Evolutionary conservation across 2,888 invertebrate genomes (phyloP), one percentile per base, ranked within the genome.

Genomic region (Disparrhopalites patrizii): DNA sequence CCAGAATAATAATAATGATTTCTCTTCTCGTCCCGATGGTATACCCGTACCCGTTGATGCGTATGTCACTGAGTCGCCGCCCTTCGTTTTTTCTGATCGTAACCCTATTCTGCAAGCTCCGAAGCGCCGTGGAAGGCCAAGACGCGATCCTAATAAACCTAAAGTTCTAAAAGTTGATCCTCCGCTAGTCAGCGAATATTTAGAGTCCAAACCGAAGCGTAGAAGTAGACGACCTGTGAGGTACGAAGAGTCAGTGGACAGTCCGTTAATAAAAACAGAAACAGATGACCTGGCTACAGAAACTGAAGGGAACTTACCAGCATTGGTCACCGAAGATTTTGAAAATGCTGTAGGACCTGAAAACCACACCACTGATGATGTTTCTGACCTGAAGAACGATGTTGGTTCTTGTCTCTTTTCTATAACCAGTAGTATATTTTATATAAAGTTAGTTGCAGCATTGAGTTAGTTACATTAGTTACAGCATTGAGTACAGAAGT

Each of bases 111-210:
- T 54, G 13, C 62, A 56, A 33, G 62, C 66, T 0, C 62, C 67
- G 31, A 69, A 67, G 58, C 54, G 60, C 31, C 40, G 73, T 31
- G 73, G 73, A 52, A 58, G 73, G 23, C 73, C 74, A 1, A 61
- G 67, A 18, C 67, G 65, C 38, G 69, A 69, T 62, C 67, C 65
- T 4, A 63, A 55, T 20, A 20, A 65, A 52, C 54, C 58, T 1
- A 62, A 58, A 25, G 31, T 23, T 15, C 36, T 55, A 13, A 58
- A 63, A 25, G 15, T 18, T 30, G 27, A 13, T 3, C 13, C 13
- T 15, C 28, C 50, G 1, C 13, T 25, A 13, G 23, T 28, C 18
- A 23, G 23, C 1, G 52, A 58, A 10, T 30, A 23, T 27, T 18
- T 47, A 2, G 65, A 58, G 15, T 15, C 23, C 10, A 68, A 68